Percentiles rank a stretch among this genome's conserved stretches.
Conservation (phyloP, 2,797 vertebrate genomes). For the Malurus splendens region DNA sequence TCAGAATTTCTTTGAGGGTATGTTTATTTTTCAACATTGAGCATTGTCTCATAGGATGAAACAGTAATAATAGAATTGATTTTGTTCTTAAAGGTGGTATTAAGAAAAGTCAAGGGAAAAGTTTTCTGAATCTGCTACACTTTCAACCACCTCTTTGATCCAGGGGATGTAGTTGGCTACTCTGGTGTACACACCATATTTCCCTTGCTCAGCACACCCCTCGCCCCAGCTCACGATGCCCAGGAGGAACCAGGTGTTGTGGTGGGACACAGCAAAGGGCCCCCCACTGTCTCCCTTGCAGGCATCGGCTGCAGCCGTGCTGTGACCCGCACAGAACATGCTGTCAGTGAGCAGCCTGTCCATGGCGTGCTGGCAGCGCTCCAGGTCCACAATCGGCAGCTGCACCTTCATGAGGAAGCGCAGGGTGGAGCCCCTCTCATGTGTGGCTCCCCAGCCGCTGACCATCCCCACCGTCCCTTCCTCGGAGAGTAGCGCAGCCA, state of each 20-base stretch:
- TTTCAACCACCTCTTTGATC: slow-evolving; percentile 48
- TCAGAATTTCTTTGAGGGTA: neutral
- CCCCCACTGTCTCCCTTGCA: slow-evolving; percentile 61
- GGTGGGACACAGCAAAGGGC: slow-evolving; percentile 25
- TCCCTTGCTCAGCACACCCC: slow-evolving; percentile 49
- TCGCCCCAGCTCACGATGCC: slow-evolving; percentile 60
- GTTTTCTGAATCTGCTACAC: neutral
- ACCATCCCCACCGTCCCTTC: slow-evolving; percentile 2
- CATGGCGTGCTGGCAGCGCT: slow-evolving; percentile 6
- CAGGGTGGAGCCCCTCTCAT: neutral
- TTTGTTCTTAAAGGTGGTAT: neutral
- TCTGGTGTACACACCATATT: slow-evolving; percentile 14
- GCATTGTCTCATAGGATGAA: neutral
- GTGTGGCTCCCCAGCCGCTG: slow-evolving; percentile 48
- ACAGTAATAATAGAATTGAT: neutral
- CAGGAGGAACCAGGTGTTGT: slow-evolving; percentile 40
- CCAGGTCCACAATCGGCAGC: slow-evolving; percentile 29
- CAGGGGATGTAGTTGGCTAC: slow-evolving; percentile 51
- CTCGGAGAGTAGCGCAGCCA: slow-evolving; percentile 7
- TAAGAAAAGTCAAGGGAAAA: neutral
- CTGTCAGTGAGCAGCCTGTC: slow-evolving; percentile 17
- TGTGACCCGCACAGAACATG: slow-evolving; percentile 57
- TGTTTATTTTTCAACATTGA: neutral
- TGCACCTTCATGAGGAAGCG: slow-evolving; percentile 38
- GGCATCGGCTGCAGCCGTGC: neutral